A percentile compares a stretch with the other conserved stretches of the same genome.
Evolutionary conservation across 2,797 vertebrate genomes (phyloP).

Genomic region (Cirrhinus molitorella): DNA sequence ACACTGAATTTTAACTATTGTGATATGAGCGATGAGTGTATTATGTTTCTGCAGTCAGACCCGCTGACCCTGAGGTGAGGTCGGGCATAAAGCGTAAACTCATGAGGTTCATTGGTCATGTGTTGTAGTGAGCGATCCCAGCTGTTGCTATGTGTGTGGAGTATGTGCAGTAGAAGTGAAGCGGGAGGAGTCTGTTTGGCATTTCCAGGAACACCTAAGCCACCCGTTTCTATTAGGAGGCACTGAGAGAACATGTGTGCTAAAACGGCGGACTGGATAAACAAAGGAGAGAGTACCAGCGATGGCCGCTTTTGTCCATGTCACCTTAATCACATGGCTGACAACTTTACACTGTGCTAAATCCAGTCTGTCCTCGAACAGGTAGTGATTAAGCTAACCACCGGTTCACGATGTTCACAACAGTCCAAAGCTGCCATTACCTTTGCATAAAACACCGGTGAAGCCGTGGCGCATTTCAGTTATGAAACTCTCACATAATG

Average conservation of each 20-base stretch:
- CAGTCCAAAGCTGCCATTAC: neutral
- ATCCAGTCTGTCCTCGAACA: neutral
- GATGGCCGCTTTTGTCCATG: neutral
- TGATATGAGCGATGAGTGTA: neutral
- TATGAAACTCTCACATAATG: neutral
- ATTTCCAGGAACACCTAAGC: slow-evolving; percentile 38
- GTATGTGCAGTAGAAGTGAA: neutral
- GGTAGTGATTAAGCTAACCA: neutral
- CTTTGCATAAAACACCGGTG: neutral
- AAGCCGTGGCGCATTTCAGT: neutral
- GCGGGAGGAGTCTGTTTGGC: slow-evolving; percentile 21
- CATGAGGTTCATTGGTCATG: slow-evolving; percentile 3
- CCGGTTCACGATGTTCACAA: neutral
- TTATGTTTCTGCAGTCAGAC: slow-evolving; percentile 24
- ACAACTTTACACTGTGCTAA: neutral
- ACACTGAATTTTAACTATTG: slow-evolving; percentile 26
- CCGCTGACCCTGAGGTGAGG: slow-evolving; percentile 11
- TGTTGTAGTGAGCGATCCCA: neutral
- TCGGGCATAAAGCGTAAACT: neutral
- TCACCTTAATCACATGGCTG: neutral
- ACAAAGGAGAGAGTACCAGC: neutral
- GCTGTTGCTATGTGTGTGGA: slow-evolving; percentile 30
- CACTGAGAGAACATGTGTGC: slow-evolving; percentile 19
- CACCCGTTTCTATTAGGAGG: slow-evolving; percentile 14
- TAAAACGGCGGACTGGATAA: slow-evolving; percentile 23